Evolutionary conservation across 2,113 vertebrate species (phyloP).

Genomic region (Myodes glareolus): DNA sequence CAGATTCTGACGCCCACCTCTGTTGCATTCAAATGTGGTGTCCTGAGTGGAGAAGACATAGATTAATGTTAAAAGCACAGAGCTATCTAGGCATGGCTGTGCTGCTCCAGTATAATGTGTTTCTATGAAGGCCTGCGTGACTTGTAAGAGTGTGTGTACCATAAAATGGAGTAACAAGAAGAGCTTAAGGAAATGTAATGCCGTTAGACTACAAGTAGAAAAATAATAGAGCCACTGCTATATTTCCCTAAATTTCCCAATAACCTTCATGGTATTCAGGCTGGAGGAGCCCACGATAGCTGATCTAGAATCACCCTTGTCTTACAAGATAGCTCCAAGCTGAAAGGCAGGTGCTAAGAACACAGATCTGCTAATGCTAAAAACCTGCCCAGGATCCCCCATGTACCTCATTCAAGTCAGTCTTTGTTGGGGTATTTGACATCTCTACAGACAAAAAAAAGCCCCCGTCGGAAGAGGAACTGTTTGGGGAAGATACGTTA

Average conservation of each 20-base stretch:
- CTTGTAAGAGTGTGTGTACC: not conserved
- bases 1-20: not conserved
- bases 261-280: not conserved
- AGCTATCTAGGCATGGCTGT: not conserved
- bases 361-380: not conserved
- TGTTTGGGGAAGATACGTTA: not conserved
- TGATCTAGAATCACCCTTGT: not conserved
- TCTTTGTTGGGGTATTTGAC: not conserved
- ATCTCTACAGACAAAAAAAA: not conserved
- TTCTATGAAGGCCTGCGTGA: not conserved
- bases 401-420: not conserved
- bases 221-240: not conserved
- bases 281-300: not conserved
- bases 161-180: not conserved
- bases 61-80: not conserved
- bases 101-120: not conserved
- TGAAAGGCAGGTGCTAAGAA: not conserved
- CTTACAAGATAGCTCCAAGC: not conserved
- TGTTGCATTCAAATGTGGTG: not conserved
- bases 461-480: not conserved
- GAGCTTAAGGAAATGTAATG: not conserved
- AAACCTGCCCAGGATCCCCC: not conserved
- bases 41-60: not conserved
- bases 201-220: constrained; percentile 4
- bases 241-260: not conserved